A percentile compares a stretch with the other conserved stretches of the same genome.
These are phyloP conservation scores for Stenichneumon culpator DNA, from an alignment of 2,888 invertebrate species.

Conservation along the genomic window DNA sequence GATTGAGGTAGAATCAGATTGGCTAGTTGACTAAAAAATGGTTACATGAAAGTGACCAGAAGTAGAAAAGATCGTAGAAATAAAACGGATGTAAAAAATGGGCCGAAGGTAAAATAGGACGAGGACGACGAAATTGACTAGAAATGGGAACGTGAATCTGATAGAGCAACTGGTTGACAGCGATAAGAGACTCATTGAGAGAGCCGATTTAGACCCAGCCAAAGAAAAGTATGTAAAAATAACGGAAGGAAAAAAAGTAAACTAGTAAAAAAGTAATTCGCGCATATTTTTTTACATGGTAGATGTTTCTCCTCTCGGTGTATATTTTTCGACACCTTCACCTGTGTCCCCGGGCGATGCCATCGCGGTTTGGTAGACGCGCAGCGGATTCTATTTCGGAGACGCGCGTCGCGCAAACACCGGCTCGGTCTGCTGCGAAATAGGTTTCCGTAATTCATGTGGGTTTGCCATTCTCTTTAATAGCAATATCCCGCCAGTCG, in stretches of 20 bases:
- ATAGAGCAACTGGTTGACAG: too few species aligned
- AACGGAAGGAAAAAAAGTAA: not conserved
- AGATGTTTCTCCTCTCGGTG: constrained; percentile 2
- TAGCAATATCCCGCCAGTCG: constrained; percentile 35
- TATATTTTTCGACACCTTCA: constrained; percentile 40
- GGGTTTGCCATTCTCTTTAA: constrained; percentile 46
- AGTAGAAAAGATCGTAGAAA: too few species aligned
- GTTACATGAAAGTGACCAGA: too few species aligned
- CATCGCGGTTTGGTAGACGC: constrained; percentile 42
- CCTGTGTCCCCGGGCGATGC: constrained; percentile 53
- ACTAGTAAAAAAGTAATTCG: not conserved
- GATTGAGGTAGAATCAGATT: too few species aligned
- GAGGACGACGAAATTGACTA: too few species aligned
- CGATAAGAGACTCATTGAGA: too few species aligned
- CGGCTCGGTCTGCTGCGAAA: constrained; percentile 36
- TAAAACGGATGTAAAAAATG: too few species aligned
- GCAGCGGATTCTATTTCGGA: constrained; percentile 58
- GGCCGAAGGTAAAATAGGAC: too few species aligned
- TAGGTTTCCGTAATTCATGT: constrained; percentile 26
- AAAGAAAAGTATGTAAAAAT: not conserved
- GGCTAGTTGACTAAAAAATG: too few species aligned
- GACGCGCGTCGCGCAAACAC: constrained; percentile 45
- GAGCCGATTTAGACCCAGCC: too few species aligned
- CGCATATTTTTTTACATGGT: not conserved
- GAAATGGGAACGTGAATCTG: too few species aligned